Evolutionary conservation across 2,888 invertebrate genomes (phyloP).

Genomic region (Dinocampus coccinellae): DNA sequence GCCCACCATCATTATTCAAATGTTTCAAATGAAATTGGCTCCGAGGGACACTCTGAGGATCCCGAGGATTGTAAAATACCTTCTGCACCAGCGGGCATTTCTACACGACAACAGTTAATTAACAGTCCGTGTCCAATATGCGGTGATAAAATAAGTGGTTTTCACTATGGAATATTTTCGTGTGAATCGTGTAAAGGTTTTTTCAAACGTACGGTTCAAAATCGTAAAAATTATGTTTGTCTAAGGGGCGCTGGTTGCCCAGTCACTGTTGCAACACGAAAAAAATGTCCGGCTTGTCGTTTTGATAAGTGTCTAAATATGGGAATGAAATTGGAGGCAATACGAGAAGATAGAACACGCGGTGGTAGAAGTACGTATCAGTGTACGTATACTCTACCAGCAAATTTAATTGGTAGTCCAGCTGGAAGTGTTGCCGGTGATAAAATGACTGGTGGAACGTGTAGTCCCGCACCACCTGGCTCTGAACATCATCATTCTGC

Average conservation of each 20-base stretch:
- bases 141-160: slow-evolving; percentile 95
- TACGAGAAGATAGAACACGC: slow-evolving; percentile 93
- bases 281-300: slow-evolving; percentile 97
- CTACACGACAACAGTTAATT: slow-evolving; percentile 85
- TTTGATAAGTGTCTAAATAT: slow-evolving; percentile 96
- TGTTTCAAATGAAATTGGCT: slow-evolving; percentile 56
- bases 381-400: slow-evolving; percentile 91
- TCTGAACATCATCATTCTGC: slow-evolving; percentile 64
- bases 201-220: slow-evolving; percentile 98
- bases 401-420: slow-evolving; percentile 72
- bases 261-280: slow-evolving; percentile 92
- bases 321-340: slow-evolving; percentile 98
- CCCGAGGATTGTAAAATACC: slow-evolving; percentile 59
- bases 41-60: slow-evolving; percentile 55
- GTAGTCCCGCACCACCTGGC: slow-evolving; percentile 65
- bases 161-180: slow-evolving; percentile 98
- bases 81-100: slow-evolving; percentile 82
- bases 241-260: slow-evolving; percentile 91
- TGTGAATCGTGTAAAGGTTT: slow-evolving; percentile 99
- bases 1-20: slow-evolving; percentile 57
- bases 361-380: slow-evolving; percentile 97
- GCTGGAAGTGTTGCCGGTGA: slow-evolving; percentile 70
- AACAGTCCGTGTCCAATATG: slow-evolving; percentile 96
- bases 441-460: slow-evolving; percentile 61
- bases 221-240: slow-evolving; percentile 96